phyloP scores from a whole-genome alignment of 1,140 invertebrate genomes.

The Drosophila rhopaloa region DNA sequence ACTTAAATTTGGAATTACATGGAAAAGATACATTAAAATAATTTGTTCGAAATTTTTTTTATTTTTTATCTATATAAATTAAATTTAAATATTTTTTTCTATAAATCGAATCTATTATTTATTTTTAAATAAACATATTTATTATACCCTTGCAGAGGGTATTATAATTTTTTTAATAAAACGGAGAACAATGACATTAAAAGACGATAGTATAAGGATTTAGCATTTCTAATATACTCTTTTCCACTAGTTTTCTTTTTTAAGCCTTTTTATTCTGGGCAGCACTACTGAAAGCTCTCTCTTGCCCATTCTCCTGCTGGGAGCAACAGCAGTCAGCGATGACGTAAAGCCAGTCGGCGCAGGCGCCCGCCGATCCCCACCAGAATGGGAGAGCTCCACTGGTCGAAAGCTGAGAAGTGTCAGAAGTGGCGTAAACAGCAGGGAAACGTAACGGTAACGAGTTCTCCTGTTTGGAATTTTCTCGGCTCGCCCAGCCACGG shows the following conservation, averaged over 20 bases:
- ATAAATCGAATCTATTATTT: no score
- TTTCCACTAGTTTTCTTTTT: no score
- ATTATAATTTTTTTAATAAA: no score
- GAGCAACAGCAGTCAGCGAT: slow-evolving; percentile 53
- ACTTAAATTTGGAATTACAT: no score
- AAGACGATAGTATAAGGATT: no score
- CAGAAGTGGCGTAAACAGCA: slow-evolving; percentile 79
- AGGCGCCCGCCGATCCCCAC: slow-evolving; percentile 37
- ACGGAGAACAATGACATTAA: no score
- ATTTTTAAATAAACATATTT: no score
- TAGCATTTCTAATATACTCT: not conserved
- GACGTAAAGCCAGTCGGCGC: slow-evolving; percentile 68
- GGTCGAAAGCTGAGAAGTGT: slow-evolving; percentile 64
- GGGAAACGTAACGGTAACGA: slow-evolving; percentile 73
- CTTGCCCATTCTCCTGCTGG: slow-evolving; percentile 23
- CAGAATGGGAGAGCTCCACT: slow-evolving; percentile 21
- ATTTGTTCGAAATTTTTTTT: no score
- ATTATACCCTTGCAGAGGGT: no score
- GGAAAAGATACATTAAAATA: no score
- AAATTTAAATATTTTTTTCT: no score
- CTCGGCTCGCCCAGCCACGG: slow-evolving; percentile 66
- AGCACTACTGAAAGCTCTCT: slow-evolving; percentile 24
- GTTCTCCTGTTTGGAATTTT: slow-evolving; percentile 79
- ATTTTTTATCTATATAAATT: no score
- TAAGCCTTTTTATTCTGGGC: not conserved